Evolutionary conservation across 2,797 vertebrate species (phyloP).

Genomic region (Channallabes apus): DNA sequence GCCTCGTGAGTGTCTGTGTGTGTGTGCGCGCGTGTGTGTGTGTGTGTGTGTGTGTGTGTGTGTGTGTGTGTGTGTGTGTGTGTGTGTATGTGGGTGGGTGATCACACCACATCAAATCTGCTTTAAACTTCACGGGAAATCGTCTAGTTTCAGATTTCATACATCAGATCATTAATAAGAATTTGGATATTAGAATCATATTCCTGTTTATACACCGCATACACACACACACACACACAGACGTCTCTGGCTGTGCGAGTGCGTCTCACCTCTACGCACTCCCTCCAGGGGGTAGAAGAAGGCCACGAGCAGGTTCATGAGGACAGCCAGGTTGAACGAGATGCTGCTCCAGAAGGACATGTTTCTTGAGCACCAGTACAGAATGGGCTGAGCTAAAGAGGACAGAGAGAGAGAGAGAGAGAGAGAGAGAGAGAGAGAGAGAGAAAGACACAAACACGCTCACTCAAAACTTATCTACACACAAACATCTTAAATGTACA

Average conservation of each 20-base stretch:
- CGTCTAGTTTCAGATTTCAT: not conserved
- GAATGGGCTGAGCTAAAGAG: slow-evolving; percentile 88
- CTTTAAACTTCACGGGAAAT: not conserved
- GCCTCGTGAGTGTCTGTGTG: too few relatives aligned
- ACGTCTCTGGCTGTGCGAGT: not conserved
- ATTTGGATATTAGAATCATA: not conserved
- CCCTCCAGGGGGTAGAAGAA: slow-evolving; percentile 98
- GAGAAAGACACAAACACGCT: not conserved
- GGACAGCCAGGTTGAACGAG: slow-evolving; percentile 97
- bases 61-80: not conserved
- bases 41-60: not conserved
- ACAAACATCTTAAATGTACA: not conserved
- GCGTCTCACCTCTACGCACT: slow-evolving; percentile 83
- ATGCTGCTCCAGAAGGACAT: slow-evolving; percentile 99
- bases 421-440: not conserved
- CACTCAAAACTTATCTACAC: not conserved
- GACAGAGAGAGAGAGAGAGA: not conserved
- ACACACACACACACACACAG: too few relatives aligned
- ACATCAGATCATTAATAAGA: not conserved
- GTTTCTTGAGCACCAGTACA: slow-evolving; percentile 98
- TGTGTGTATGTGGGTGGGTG: not conserved
- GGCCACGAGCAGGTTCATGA: slow-evolving; percentile 97
- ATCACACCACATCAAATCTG: not conserved
- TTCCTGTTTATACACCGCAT: not conserved
- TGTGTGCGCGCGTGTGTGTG: not conserved